Evolutionary conservation across 2,797 vertebrate genomes (phyloP), one percentile per base, ranked within the genome.

Genomic region (Clarias platycephalus): DNA sequence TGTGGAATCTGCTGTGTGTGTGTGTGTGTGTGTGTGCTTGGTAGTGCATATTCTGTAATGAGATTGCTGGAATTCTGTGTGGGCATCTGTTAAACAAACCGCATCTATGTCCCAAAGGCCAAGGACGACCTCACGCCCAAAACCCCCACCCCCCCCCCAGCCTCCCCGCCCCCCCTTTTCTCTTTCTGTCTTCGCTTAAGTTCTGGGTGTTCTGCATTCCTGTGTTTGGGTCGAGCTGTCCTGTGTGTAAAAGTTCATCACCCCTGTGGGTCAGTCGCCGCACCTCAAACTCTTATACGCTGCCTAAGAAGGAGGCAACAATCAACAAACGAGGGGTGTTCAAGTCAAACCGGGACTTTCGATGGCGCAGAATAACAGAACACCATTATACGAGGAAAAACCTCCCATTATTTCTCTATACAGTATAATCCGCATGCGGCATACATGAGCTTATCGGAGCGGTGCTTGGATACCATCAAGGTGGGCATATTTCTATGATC

Each of bases 111-210:
- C 74, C 81, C 24, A 86, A 83, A 81, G 81, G 85, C 85, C 77
- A 85, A 84, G 79, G 79, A 82, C 83, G 81, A 86, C 86, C 80
- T 83, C 70, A 70, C 62, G 76, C 67, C 20, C 72, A n/a, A n/a
- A n/a, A n/a, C 74, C 77, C 16, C 5, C 20, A 15, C 1, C 83
- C 18, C 72, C 64, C 40, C 8, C 40, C 8, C 44, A n/a, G n/a
- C 26, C 13, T 24, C 24, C 62, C 22, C 22, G 3, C 2, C 40
- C 40, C 6, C 40, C 9, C 81, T 76, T 80, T 77, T 85, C 67
- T 75, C 75, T 79, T 76, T 84, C 85, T 86, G 13, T 91, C 88
- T 92, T 91, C 87, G 85, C 85, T 90, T 88, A 88, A 87, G 76
- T 75, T 68, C 86, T 86, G 86, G 79, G 85, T 87, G 82, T 74